Conservation (phyloP, 2,113 vertebrate species). For the Spizaetus ornatus region DNA sequence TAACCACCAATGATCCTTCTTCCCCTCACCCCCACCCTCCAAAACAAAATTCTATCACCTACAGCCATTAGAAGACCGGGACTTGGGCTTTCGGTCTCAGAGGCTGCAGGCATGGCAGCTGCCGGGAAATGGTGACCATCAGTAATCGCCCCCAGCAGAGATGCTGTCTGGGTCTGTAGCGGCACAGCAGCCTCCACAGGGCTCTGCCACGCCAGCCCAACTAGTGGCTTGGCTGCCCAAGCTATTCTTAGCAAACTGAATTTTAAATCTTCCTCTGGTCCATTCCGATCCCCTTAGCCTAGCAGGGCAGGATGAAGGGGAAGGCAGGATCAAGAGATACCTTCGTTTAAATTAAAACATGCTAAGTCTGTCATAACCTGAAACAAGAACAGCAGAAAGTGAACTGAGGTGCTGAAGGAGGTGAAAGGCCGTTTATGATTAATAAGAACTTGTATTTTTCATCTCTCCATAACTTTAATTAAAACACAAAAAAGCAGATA, state of each 20-base stretch:
- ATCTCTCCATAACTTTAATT: not conserved
- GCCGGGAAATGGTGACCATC: not conserved
- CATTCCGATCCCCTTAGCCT: not conserved
- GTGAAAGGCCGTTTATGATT: not conserved
- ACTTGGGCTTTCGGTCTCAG: too few relatives aligned
- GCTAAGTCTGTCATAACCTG: not conserved
- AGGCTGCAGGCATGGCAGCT: not conserved
- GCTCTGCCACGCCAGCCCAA: not conserved
- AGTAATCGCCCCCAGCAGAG: fast-evolving
- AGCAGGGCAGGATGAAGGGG: not conserved
- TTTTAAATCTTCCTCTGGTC: not conserved
- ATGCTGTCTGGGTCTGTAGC: not conserved
- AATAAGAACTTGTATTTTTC: not conserved
- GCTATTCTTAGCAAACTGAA: fast-evolving
- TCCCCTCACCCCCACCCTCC: not conserved
- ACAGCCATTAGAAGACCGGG: fast-evolving
- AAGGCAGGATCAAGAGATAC: not conserved
- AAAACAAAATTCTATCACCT: not conserved
- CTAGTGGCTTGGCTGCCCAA: not conserved
- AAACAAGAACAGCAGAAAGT: not conserved
- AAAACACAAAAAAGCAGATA: not conserved
- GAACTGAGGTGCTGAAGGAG: not conserved
- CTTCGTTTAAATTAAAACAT: not conserved
- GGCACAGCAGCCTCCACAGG: not conserved
- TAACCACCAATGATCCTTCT: not conserved